Conservation (phyloP, 2,797 vertebrate genomes). For the Sciurus vulgaris region DNA sequence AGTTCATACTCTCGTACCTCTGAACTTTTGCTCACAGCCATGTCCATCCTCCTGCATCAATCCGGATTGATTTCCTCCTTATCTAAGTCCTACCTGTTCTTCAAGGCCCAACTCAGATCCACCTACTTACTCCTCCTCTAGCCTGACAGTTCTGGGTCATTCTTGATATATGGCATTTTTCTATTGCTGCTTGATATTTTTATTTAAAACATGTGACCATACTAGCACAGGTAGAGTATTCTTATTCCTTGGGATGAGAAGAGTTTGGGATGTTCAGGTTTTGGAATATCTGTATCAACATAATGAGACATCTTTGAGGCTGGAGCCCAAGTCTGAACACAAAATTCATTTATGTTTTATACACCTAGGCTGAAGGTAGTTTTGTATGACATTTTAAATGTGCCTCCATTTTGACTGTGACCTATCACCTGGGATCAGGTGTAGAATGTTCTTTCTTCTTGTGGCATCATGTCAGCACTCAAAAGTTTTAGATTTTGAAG, state of each 20-base stretch:
- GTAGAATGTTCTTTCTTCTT: neutral
- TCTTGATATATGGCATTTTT: neutral
- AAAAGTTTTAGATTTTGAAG: neutral
- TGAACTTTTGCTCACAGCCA: neutral
- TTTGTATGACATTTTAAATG: neutral
- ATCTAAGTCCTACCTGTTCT: neutral
- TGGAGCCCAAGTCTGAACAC: neutral
- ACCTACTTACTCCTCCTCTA: neutral
- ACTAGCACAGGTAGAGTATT: neutral
- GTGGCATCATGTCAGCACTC: neutral
- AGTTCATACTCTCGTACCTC: neutral
- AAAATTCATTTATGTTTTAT: neutral
- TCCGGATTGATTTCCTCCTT: neutral
- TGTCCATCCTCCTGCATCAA: neutral
- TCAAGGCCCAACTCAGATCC: neutral
- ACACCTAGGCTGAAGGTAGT: neutral
- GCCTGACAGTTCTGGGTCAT: neutral
- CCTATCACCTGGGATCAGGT: neutral
- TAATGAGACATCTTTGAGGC: neutral
- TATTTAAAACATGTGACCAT: neutral
- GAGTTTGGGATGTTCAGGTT: neutral
- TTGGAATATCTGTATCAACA: neutral
- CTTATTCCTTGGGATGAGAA: neutral
- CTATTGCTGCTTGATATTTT: neutral
- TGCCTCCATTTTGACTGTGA: neutral